phyloP scores from a whole-genome alignment of 2,113 vertebrate species.

The Plestiodon gilberti region DNA sequence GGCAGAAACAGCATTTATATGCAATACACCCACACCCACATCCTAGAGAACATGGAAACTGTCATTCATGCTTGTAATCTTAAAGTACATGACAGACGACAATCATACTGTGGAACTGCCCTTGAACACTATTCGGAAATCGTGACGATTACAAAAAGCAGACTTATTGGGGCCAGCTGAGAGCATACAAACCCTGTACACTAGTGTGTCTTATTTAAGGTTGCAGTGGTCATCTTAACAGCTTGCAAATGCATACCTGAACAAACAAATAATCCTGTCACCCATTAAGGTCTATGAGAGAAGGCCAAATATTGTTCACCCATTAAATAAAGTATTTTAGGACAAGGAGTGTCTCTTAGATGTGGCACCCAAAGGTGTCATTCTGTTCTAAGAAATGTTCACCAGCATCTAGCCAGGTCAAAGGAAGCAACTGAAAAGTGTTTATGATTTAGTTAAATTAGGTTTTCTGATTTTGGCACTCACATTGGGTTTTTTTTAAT shows the following conservation, averaged over 20 bases:
- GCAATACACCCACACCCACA: neutral
- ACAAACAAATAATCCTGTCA: neutral
- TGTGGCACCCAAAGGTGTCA: neutral
- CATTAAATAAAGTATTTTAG: neutral
- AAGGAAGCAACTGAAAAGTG: neutral
- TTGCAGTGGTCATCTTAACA: neutral
- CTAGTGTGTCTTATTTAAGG: neutral
- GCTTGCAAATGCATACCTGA: too few species aligned
- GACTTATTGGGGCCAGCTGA: neutral
- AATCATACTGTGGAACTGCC: neutral
- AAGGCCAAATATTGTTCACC: neutral
- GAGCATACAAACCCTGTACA: neutral
- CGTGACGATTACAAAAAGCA: neutral
- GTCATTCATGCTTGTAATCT: neutral
- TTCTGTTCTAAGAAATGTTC: neutral
- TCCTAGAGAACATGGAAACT: neutral
- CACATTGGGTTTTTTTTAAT: neutral
- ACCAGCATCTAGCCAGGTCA: neutral
- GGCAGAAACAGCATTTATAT: neutral
- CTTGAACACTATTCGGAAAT: neutral
- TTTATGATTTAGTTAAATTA: neutral
- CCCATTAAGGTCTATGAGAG: neutral
- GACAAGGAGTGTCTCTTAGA: neutral
- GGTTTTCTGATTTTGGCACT: neutral
- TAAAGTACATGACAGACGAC: too few species aligned